A percentile compares a stretch with the other conserved stretches of the same genome.
These are phyloP conservation scores for Aphelinus certus DNA, from an alignment of 1,140 invertebrate genomes.

Conservation along the genomic window DNA sequence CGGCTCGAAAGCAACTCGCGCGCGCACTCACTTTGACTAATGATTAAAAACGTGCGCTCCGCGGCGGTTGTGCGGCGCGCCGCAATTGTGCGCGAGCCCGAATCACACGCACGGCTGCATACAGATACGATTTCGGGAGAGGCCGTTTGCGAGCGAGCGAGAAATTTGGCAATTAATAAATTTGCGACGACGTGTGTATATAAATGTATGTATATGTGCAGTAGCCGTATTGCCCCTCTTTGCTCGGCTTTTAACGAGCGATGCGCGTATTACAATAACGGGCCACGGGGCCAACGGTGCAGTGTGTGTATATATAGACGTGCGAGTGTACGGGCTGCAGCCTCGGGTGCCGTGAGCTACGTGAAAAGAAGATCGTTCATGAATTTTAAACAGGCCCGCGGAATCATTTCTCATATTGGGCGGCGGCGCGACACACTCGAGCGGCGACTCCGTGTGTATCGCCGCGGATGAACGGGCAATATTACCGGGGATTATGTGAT, in stretches of 20 bases:
- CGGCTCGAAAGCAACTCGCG: neutral
- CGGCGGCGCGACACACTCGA: conserved; percentile 18
- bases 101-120: conserved; percentile 9
- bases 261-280: neutral
- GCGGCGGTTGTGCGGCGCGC: neutral
- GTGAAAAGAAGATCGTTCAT: conserved; percentile 60
- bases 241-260: conserved; percentile 13
- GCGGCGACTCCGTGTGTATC: no score
- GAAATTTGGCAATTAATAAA: conserved; percentile 61
- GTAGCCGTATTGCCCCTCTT: neutral
- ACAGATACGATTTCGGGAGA: conserved; percentile 9
- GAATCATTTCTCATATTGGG: conserved; percentile 63
- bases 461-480: no score
- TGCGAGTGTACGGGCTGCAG: neutral
- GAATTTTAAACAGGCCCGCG: conserved; percentile 64
- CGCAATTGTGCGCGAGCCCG: neutral
- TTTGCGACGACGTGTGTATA: conserved; percentile 43
- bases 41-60: conserved; percentile 9
- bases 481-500: conserved; percentile 61
- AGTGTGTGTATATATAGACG: neutral
- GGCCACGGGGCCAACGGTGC: no score
- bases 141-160: conserved; percentile 43
- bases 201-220: no score
- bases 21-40: conserved; percentile 31
- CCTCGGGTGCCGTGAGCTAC: no score